A percentile compares a stretch with the other conserved stretches of the same genome.
Evolutionary conservation across 2,797 vertebrate genomes (phyloP).

Genomic region (Dipus sagitta): DNA sequence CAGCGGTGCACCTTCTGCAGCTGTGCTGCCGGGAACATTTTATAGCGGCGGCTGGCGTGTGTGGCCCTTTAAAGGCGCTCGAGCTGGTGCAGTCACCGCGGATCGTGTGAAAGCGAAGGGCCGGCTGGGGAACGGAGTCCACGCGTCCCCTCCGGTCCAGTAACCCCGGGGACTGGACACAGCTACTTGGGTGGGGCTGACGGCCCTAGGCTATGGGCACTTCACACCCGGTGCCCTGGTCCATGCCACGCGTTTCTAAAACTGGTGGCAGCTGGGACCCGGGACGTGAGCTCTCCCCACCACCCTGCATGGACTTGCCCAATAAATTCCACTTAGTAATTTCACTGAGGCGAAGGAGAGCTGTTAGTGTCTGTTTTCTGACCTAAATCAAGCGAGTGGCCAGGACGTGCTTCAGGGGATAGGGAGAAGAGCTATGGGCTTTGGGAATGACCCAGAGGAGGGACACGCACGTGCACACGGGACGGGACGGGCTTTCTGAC

Average conservation of each 20-base stretch:
- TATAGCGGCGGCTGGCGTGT: conserved; percentile 72
- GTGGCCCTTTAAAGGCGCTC: conserved; percentile 83
- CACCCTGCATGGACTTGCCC: conserved; percentile 78
- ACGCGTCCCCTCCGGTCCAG: conserved; percentile 44
- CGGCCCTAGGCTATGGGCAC: neutral
- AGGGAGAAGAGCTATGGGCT: neutral
- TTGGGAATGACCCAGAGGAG: neutral
- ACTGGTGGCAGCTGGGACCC: neutral
- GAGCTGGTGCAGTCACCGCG: conserved; percentile 80
- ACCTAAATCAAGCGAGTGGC: conserved; percentile 67
- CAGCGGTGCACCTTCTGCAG: conserved; percentile 63
- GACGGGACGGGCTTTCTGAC: neutral
- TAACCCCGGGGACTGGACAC: neutral
- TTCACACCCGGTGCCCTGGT: neutral
- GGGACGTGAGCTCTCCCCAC: conserved; percentile 68
- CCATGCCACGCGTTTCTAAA: neutral
- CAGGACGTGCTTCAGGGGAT: conserved; percentile 17
- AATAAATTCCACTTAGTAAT: conserved; percentile 83
- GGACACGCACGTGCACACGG: neutral
- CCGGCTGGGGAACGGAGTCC: conserved; percentile 77
- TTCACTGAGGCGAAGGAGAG: conserved; percentile 69
- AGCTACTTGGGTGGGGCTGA: neutral
- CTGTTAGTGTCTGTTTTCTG: conserved; percentile 75
- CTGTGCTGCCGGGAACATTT: conserved; percentile 73
- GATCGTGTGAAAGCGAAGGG: conserved; percentile 80